Percentiles rank a stretch among this genome's conserved stretches.
Conservation (phyloP, 2,113 vertebrate genomes). For the Zeus faber region DNA sequence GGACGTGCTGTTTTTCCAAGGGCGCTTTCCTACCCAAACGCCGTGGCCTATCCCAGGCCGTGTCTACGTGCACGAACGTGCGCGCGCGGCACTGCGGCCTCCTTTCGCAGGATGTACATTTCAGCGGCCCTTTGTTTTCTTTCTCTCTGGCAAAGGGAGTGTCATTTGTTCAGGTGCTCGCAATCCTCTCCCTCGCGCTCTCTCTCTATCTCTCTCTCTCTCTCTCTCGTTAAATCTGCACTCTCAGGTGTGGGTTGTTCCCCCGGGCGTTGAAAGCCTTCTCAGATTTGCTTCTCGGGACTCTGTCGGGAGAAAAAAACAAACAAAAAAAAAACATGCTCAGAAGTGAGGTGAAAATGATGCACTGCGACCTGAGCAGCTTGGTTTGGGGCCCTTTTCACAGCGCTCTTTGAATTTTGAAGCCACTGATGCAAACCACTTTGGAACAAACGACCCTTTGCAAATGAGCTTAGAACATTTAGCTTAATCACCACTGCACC, state of each 20-base stretch:
- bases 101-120: slow-evolving; percentile 14
- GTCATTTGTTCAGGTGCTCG: slow-evolving; percentile 65
- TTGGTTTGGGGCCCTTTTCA: slow-evolving; percentile 13
- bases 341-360: not conserved
- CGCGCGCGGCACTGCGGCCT: slow-evolving; percentile 17
- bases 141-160: slow-evolving; percentile 33
- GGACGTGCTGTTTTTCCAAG: too few species aligned
- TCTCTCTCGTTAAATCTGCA: slow-evolving; percentile 4
- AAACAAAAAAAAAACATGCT: not conserved
- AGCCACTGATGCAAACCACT: slow-evolving; percentile 23
- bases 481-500: too few species aligned
- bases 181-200: slow-evolving; percentile 25
- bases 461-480: too few species aligned
- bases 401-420: slow-evolving; percentile 14
- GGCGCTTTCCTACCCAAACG: too few species aligned
- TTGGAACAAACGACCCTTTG: too few species aligned
- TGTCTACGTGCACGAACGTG: slow-evolving; percentile 18
- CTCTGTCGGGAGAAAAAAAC: not conserved
- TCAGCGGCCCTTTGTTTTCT: slow-evolving; percentile 35
- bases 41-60: too few species aligned
- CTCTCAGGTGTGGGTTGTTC: not conserved
- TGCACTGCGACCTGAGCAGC: slow-evolving; percentile 10
- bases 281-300: not conserved
- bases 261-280: not conserved
- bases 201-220: slow-evolving; percentile 13